Base-by-base conservation (phyloP, 1,140 invertebrate species). In the Caerostris extrusa region DNA sequence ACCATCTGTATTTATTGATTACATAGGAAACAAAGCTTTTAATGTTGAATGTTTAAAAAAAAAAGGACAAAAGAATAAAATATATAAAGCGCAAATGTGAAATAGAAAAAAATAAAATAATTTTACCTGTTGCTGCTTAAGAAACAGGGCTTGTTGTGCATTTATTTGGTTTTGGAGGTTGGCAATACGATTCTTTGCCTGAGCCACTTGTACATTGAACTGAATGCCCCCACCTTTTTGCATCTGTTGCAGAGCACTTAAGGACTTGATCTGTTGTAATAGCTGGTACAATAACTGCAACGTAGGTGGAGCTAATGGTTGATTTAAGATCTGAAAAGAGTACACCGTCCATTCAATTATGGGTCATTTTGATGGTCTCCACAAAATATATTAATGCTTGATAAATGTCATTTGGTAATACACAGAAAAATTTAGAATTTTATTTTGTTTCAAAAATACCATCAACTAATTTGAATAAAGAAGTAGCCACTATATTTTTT, bases 151-250 rank as follows among this genome's bases (percentile, higher is more conserved):
- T 96, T 99, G 98, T 96, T 99, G 98, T 71, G 98, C 97, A 94
- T 98, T 97, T 95, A 99, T 99, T 97, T 99, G 98, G 96, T 98
- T 98, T 97, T 98, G 98, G 93, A 99, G 96, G 96, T 97, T 98
- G 91, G 97, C 96, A 94, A 99, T 99, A 96, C 98, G 98, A 96
- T 99, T 98, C 95, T 99, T 99, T 71, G 98, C 98, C 96, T 99
- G 98, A 69, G 98, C 98, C 77, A 98, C 98, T 95, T 98, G 97
- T 89, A 98, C 97, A 97, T 89, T 6, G 97, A 94, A 19, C 95
- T 95, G 92, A 5, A 71, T 77, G 7, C 50, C 57, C 85, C 91
- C 57, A 88, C 95, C 95, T 64, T 94, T 95, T 88, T 95, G 94
- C 81, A 95, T 95, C 96, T 96, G 82, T 86, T 98, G 98, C 94